Evolutionary conservation across 2,888 invertebrate genomes (phyloP).

Genomic region (Drosophila sordidula): DNA sequence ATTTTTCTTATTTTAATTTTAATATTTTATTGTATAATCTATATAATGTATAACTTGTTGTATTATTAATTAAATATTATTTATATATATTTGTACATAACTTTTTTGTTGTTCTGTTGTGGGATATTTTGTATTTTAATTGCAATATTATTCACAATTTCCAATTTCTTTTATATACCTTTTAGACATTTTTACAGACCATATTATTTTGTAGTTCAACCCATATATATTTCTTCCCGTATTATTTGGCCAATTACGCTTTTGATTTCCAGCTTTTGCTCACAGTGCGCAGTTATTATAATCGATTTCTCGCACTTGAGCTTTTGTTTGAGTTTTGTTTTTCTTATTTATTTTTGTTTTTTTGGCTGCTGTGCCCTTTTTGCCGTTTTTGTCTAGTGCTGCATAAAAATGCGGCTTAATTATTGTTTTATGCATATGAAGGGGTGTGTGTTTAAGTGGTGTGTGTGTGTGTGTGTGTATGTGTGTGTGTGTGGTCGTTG

Average conservation of each 20-base stretch:
- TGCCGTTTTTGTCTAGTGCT: constrained; percentile 40
- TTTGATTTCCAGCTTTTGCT: constrained; percentile 11
- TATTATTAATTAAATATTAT: too few relatives aligned
- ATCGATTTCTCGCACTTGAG: constrained; percentile 31
- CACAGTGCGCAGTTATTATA: constrained; percentile 23
- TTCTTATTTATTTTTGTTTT: constrained; percentile 12
- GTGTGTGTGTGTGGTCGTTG: constrained; percentile 33
- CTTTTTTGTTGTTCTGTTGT: too few relatives aligned
- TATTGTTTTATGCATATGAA: constrained; percentile 77
- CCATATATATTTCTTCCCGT: too few relatives aligned
- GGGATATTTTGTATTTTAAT: too few relatives aligned
- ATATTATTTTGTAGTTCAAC: too few relatives aligned
- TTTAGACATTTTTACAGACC: too few relatives aligned
- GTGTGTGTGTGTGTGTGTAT: constrained; percentile 28
- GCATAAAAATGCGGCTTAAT: constrained; percentile 75
- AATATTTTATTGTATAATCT: too few relatives aligned
- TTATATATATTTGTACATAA: too few relatives aligned
- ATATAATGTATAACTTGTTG: too few relatives aligned
- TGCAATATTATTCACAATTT: too few relatives aligned
- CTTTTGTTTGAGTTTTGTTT: constrained; percentile 14
- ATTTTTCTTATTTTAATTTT: too few relatives aligned
- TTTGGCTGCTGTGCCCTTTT: constrained; percentile 69
- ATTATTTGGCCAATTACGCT: background rate
- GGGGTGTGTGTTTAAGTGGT: constrained; percentile 46
- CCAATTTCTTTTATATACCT: too few relatives aligned